Base-by-base conservation (phyloP, 2,113 vertebrate genomes). In the Pardalotus punctatus region DNA sequence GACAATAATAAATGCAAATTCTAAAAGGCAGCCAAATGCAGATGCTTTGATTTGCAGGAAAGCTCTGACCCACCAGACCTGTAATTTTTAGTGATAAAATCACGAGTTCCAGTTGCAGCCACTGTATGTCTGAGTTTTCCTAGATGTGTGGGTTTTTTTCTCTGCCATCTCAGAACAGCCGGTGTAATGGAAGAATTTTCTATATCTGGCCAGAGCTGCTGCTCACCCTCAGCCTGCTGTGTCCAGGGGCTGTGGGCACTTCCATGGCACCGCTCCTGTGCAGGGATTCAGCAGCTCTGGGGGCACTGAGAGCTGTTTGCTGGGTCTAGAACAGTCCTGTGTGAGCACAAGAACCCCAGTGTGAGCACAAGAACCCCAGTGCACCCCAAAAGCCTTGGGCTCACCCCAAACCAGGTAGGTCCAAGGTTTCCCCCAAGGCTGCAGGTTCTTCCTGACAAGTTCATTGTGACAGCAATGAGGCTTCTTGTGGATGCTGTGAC, bases 201-300 rank as follows among this genome's bases (percentile, higher is more conserved):
- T 94, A 11, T 92, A 54, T 70, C 86, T 92, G 85, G 79, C 67
- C 35, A 65, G 80, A 72, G 67, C 0, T 67, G 73, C 69, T 50
- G 81, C 51, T n/a, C n/a, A n/a, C n/a, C 53, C 79, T 88, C 22
- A 31, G 71, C 25, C 85, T 93, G 88, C 71, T 86, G n/a, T 47
- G 3, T 92, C 79, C 93, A 79, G 42, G 42, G 48, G 31, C 40
- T 33, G 50, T 16, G 42, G 92, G 92, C 36, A 12, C 42, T 83
- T 90, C 58, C 64, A 51, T 86, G 91, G 90, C 90, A 66, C 74
- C 16, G 42, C 38, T 40, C 38, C 92, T 89, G 73, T 84, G 78
- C 54, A 53, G 19, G 2, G 54, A 97, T 9, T 72, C 85, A 80
- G 79, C 12, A 10, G 11, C 79, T 77, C 66, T 38, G 66, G 23